phyloP scores from a whole-genome alignment of 2,888 invertebrate species.

The Imbricaverruca yamaguchii region DNA sequence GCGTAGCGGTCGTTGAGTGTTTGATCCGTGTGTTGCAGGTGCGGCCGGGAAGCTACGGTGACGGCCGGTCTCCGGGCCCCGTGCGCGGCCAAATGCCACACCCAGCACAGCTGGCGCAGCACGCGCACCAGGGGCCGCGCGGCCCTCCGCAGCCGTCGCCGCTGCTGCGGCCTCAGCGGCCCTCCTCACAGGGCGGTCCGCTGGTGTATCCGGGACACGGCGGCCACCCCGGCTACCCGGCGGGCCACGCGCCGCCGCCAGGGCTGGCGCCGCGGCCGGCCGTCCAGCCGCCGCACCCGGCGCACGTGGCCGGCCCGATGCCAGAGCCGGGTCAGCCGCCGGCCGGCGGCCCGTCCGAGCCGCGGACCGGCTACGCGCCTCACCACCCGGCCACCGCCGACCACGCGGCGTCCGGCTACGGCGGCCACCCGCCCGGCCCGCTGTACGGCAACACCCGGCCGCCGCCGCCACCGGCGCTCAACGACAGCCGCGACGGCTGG shows the following conservation, averaged over 20 bases:
- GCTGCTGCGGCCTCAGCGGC: not conserved
- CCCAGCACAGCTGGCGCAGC: not conserved
- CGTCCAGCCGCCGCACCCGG: conserved; percentile 19
- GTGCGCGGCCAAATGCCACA: conserved; percentile 25
- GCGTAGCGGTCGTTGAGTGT: not conserved
- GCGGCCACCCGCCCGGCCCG: conserved; percentile 31
- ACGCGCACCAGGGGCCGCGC: conserved; percentile 22
- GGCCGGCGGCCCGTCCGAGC: conserved; percentile 25
- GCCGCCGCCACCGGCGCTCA: conserved; percentile 38
- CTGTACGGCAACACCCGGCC: conserved; percentile 24
- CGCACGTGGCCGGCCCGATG: conserved; percentile 23
- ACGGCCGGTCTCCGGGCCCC: conserved; percentile 16
- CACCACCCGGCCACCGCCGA: conserved; percentile 14
- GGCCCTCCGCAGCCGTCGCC: conserved; percentile 7
- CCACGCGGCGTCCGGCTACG: conserved; percentile 27
- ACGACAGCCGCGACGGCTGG: conserved; percentile 31
- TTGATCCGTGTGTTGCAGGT: not conserved
- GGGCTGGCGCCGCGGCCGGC: conserved; percentile 11
- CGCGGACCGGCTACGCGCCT: not conserved
- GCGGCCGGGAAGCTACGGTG: not conserved
- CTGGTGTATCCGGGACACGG: conserved; percentile 25
- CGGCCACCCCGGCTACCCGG: conserved; percentile 25
- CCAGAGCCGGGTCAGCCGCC: conserved; percentile 30
- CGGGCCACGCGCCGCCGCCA: conserved; percentile 18
- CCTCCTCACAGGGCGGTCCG: conserved; percentile 4